A percentile compares a stretch with the other conserved stretches of the same genome.
Evolutionary conservation across 1,140 invertebrate species (phyloP).

Genomic region (Cyclargus thomasi): DNA sequence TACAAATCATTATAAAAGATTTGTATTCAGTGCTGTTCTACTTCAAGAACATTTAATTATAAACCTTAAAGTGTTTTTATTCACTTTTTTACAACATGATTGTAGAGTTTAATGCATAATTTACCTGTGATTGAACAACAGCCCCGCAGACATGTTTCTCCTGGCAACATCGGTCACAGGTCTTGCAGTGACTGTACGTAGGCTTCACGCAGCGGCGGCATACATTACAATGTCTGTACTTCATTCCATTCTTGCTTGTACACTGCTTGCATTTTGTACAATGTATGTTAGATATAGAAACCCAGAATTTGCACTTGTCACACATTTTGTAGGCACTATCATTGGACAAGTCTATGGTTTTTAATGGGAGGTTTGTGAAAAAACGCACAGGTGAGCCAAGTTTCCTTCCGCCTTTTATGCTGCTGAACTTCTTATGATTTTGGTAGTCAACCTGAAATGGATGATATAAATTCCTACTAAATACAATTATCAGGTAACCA

Average conservation of each 20-base stretch:
- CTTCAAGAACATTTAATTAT: too few species aligned
- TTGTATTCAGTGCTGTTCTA: too few species aligned
- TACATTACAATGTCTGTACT: slow-evolving; percentile 84
- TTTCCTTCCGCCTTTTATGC: slow-evolving; percentile 69
- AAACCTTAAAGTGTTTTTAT: too few species aligned
- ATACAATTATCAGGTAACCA: too few species aligned
- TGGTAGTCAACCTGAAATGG: slow-evolving; percentile 76
- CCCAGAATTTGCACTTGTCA: slow-evolving; percentile 81
- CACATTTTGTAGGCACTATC: slow-evolving; percentile 86
- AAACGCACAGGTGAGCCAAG: slow-evolving; percentile 86
- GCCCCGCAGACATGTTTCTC: slow-evolving; percentile 78
- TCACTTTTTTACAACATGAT: too few species aligned
- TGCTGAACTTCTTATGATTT: slow-evolving; percentile 82
- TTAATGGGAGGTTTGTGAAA: slow-evolving; percentile 85
- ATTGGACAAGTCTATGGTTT: slow-evolving; percentile 75
- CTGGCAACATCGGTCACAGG: slow-evolving; percentile 81
- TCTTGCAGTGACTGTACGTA: slow-evolving; percentile 85
- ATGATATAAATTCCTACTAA: too few species aligned
- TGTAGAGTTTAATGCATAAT: too few species aligned
- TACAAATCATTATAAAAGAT: too few species aligned
- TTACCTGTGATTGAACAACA: slow-evolving; percentile 64
- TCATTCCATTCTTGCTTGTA: slow-evolving; percentile 87
- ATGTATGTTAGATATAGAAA: slow-evolving; percentile 83
- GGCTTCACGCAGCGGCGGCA: slow-evolving; percentile 90
- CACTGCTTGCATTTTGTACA: slow-evolving; percentile 84